A percentile compares a stretch with the other conserved stretches of the same genome.
Evolutionary conservation across 2,113 vertebrate species (phyloP).

Genomic region (Ginglymostoma cirratum): DNA sequence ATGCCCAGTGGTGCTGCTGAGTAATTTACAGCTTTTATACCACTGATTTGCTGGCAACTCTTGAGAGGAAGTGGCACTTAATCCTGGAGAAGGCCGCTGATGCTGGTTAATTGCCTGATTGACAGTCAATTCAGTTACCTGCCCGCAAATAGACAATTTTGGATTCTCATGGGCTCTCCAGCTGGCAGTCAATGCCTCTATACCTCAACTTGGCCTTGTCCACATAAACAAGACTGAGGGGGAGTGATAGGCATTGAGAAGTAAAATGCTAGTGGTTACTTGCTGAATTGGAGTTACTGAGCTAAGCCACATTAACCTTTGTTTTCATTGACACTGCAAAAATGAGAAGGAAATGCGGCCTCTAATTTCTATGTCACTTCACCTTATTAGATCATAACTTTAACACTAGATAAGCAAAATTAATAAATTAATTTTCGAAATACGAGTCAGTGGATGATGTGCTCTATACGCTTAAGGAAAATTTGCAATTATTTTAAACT

Average conservation of each 20-base stretch:
- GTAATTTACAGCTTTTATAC: too few relatives aligned
- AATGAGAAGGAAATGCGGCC: not conserved
- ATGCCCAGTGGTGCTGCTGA: too few relatives aligned
- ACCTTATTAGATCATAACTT: not conserved
- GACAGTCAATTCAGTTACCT: too few relatives aligned
- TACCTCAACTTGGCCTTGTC: too few relatives aligned
- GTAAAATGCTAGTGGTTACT: not conserved
- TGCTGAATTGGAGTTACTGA: not conserved
- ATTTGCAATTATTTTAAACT: not conserved
- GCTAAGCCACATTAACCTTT: not conserved
- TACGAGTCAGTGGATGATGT: not conserved
- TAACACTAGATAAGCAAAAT: not conserved
- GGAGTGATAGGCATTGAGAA: not conserved
- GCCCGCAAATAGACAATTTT: too few relatives aligned
- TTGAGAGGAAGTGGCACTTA: too few relatives aligned
- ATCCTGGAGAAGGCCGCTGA: too few relatives aligned
- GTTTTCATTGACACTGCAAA: not conserved
- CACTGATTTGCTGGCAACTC: too few relatives aligned
- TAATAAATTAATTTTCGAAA: not conserved
- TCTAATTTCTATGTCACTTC: not conserved
- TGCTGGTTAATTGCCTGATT: too few relatives aligned
- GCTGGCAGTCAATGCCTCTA: too few relatives aligned
- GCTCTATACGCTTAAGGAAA: not conserved
- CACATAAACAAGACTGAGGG: not conserved
- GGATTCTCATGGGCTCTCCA: too few relatives aligned